These are phyloP conservation scores for Mesopsocus fuscifrons DNA, from an alignment of 2,888 invertebrate genomes.

Conservation along the genomic window DNA sequence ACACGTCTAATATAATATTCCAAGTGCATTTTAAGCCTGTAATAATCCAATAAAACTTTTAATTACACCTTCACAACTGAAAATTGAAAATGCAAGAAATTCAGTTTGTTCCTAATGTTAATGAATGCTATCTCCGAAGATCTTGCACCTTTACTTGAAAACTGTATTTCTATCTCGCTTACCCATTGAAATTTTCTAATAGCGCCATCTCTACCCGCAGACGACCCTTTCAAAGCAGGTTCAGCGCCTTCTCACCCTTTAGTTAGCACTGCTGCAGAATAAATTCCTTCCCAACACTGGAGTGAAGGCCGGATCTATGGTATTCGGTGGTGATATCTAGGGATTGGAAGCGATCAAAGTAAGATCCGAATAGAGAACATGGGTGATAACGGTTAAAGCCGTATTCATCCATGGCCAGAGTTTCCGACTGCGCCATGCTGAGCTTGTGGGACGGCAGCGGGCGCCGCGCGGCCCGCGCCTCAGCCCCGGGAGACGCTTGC, in stretches of 20 bases:
- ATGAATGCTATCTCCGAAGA: neutral
- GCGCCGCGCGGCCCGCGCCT: neutral
- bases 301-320: neutral
- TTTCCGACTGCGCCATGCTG: neutral
- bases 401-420: neutral
- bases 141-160: neutral
- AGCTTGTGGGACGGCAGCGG: neutral
- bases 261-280: neutral
- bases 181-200: neutral
- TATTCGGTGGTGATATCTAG: neutral
- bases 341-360: conserved; percentile 8
- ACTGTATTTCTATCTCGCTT: neutral
- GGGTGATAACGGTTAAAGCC: conserved; percentile 9
- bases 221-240: conserved; percentile 1
- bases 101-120: neutral
- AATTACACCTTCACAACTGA: neutral
- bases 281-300: neutral
- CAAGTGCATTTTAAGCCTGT: too few species aligned
- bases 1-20: too few species aligned
- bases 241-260: conserved; percentile 6
- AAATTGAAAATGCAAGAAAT: neutral
- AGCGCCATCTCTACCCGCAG: neutral
- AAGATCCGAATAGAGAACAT: conserved; percentile 1
- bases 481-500: neutral
- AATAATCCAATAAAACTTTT: neutral